A percentile compares a stretch with the other conserved stretches of the same genome.
Evolutionary conservation across 30 jellyfish, hydroid and myxozoan genomes (phyloP).

Genomic region (Cassiopea xamachana): DNA sequence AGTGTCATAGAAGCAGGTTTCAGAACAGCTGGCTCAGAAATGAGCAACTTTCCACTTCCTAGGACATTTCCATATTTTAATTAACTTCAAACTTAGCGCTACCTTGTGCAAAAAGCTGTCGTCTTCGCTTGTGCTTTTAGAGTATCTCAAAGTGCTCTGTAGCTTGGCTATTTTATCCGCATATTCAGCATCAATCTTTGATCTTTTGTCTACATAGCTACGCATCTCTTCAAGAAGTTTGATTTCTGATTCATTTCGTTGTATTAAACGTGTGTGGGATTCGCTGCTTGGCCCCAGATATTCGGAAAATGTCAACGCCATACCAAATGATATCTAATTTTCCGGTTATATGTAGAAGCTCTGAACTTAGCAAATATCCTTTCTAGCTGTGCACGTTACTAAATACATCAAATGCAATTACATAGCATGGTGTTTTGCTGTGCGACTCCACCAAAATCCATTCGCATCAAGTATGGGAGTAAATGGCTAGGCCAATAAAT

Average conservation of each 20-base stretch:
- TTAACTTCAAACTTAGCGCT: background rate
- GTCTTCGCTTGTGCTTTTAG: conserved; percentile 14
- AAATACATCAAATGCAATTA: too few relatives aligned
- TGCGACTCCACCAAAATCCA: too few relatives aligned
- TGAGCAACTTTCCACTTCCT: too few relatives aligned
- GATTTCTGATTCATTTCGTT: conserved; percentile 59
- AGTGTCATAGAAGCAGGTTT: too few relatives aligned
- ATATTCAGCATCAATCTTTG: conserved; percentile 73
- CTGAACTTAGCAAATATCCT: too few relatives aligned
- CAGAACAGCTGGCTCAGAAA: background rate
- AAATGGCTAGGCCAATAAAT: too few relatives aligned
- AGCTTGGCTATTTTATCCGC: conserved; percentile 76
- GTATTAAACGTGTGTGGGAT: conserved; percentile 15
- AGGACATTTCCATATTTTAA: too few relatives aligned
- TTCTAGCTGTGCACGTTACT: too few relatives aligned
- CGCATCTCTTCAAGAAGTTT: conserved; percentile 77
- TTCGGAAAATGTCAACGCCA: conserved; percentile 4
- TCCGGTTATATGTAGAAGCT: too few relatives aligned
- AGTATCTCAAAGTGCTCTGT: conserved; percentile 23
- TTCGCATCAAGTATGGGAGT: too few relatives aligned
- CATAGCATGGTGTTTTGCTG: too few relatives aligned
- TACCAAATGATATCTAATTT: too few relatives aligned
- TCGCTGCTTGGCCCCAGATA: conserved; percentile 48
- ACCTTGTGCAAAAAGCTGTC: conserved; percentile 81
- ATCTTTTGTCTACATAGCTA: conserved; percentile 70